Conservation (phyloP, 1,140 invertebrate genomes). For the Odontomachus brunneus region DNA sequence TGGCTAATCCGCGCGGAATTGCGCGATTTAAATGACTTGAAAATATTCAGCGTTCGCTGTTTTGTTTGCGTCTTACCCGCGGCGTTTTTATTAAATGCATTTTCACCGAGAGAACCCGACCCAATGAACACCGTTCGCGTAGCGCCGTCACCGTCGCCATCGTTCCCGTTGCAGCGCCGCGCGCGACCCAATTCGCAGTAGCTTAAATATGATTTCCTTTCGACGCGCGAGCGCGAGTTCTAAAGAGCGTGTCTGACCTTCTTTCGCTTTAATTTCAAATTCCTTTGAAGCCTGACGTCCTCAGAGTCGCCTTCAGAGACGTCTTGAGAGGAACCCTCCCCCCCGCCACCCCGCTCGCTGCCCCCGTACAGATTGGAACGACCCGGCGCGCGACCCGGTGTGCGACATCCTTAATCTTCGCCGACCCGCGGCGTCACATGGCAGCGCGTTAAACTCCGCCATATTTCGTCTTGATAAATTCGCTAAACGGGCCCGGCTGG, state of each 20-base stretch:
- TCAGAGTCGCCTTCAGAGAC: too few relatives aligned
- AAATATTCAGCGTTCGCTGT: constrained; percentile 27
- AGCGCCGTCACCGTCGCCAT: too few relatives aligned
- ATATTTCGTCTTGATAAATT: constrained; percentile 57
- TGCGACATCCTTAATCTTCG: constrained; percentile 49
- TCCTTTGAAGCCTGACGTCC: constrained; percentile 29
- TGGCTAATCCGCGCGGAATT: constrained; percentile 24
- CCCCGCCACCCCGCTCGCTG: neutral
- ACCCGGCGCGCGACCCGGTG: neutral
- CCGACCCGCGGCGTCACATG: constrained; percentile 45
- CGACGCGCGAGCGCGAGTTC: neutral
- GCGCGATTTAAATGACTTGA: constrained; percentile 37
- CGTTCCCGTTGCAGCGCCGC: too few relatives aligned
- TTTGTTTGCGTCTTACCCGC: constrained; percentile 4
- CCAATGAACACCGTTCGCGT: neutral
- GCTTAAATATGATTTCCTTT: constrained; percentile 39
- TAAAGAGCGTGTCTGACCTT: constrained; percentile 16
- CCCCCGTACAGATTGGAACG: neutral
- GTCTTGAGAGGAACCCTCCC: too few relatives aligned
- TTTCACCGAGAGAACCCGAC: neutral
- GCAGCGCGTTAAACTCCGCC: constrained; percentile 35
- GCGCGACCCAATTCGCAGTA: constrained; percentile 33
- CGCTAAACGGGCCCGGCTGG: constrained; percentile 20
- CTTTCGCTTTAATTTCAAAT: constrained; percentile 53
- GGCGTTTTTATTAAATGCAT: constrained; percentile 35